Conservation (phyloP, 2,888 invertebrate species). For the Pocota personata region DNA sequence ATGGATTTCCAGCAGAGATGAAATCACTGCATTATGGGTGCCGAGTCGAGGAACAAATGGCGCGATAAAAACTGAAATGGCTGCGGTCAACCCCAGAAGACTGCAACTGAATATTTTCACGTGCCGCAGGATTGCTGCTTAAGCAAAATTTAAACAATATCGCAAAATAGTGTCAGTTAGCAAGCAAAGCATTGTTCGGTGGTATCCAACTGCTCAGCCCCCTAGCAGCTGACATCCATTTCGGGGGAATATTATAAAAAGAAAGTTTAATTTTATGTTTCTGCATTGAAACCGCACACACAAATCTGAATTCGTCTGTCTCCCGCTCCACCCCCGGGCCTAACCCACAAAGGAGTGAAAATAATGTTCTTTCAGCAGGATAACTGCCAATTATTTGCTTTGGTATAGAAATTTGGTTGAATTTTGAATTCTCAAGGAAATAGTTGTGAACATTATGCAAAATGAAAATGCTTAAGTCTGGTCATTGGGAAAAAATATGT, state of each 20-base stretch:
- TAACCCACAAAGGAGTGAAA: slow-evolving; percentile 3
- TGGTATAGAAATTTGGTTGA: slow-evolving; percentile 48
- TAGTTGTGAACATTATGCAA: slow-evolving; percentile 50
- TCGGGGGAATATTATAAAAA: slow-evolving; percentile 19
- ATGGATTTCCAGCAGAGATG: slow-evolving; percentile 39
- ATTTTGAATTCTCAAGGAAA: slow-evolving; percentile 48
- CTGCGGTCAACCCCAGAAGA: slow-evolving; percentile 67
- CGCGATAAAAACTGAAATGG: slow-evolving; percentile 72
- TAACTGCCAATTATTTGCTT: slow-evolving; percentile 66
- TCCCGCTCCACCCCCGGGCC: background rate
- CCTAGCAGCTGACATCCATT: slow-evolving; percentile 40
- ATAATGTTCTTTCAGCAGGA: slow-evolving; percentile 50
- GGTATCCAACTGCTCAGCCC: slow-evolving; percentile 2
- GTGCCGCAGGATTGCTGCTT: slow-evolving; percentile 71
- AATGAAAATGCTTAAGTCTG: slow-evolving; percentile 23
- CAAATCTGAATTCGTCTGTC: background rate
- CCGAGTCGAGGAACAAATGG: slow-evolving; percentile 37
- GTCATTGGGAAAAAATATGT: background rate
- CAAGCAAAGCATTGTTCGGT: background rate
- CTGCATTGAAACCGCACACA: slow-evolving; percentile 50
- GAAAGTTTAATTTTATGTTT: slow-evolving; percentile 56
- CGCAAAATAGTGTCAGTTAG: slow-evolving; percentile 68
- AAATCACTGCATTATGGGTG: slow-evolving; percentile 69
- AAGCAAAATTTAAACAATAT: slow-evolving; percentile 72
- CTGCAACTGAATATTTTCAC: slow-evolving; percentile 71